A percentile compares a stretch with the other conserved stretches of the same genome.
Conservation (phyloP, 64 coral and sea anemone genomes). For the Pachyseris speciosa region DNA sequence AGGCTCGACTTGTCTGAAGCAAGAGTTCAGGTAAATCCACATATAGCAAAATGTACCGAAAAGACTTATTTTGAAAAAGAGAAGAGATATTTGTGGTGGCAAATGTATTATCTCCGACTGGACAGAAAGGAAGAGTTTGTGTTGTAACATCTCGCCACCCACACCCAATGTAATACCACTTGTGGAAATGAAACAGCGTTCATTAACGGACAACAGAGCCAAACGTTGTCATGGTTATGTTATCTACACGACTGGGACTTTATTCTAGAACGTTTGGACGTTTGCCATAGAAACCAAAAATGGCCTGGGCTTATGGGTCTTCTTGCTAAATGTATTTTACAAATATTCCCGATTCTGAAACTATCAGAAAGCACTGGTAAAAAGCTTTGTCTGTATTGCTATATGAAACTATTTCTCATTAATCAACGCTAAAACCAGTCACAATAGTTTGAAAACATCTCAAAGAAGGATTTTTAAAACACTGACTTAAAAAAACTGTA, state of each 20-base stretch:
- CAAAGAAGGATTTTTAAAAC: no score
- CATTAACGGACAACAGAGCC: background rate
- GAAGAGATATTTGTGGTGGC: no score
- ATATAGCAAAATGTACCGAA: background rate
- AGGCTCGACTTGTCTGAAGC: conserved; percentile 92
- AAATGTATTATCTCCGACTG: background rate
- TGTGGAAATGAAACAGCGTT: background rate
- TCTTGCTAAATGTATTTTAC: no score
- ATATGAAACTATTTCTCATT: no score
- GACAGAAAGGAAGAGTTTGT: background rate
- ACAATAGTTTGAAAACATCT: no score
- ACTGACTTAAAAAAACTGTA: no score
- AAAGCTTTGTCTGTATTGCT: no score
- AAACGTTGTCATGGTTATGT: background rate
- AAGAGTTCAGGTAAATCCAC: conserved; percentile 85
- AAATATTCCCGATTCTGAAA: no score
- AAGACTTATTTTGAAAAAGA: background rate
- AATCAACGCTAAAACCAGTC: no score
- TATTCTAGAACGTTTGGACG: background rate
- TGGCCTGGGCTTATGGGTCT: no score
- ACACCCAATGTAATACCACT: background rate
- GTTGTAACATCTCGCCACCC: background rate
- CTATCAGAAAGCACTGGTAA: no score
- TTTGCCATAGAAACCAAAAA: no score
- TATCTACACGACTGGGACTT: background rate